Evolutionary conservation across 2,888 invertebrate genomes (phyloP).

Genomic region (Agriotes lineatus): DNA sequence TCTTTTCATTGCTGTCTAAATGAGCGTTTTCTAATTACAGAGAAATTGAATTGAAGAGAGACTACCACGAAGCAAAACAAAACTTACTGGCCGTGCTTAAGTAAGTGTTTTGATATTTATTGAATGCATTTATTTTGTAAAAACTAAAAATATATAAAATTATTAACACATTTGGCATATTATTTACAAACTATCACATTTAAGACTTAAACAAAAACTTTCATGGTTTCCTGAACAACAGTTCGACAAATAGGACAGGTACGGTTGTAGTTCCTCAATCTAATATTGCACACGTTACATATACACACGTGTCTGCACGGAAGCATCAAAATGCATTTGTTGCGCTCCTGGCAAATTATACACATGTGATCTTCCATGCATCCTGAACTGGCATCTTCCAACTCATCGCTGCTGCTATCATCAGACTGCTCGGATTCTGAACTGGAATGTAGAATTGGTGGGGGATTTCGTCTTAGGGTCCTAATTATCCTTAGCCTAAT

Average conservation of each 20-base stretch:
- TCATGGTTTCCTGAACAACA: constrained; percentile 70
- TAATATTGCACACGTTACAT: constrained; percentile 68
- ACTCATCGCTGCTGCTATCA: neutral
- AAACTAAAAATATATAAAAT: too few relatives aligned
- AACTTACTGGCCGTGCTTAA: neutral
- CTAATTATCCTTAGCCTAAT: neutral
- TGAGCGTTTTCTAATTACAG: too few relatives aligned
- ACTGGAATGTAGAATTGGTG: neutral
- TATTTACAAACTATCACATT: neutral
- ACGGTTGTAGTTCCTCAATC: constrained; percentile 68
- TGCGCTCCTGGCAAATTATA: constrained; percentile 70
- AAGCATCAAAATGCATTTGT: constrained; percentile 70
- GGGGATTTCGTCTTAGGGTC: neutral
- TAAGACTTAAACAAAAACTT: constrained; percentile 66
- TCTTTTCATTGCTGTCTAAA: too few relatives aligned
- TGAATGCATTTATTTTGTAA: neutral
- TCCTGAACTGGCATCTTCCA: neutral
- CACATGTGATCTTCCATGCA: constrained; percentile 64
- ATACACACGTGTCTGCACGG: constrained; percentile 72
- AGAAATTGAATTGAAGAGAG: neutral
- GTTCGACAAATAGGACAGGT: constrained; percentile 71
- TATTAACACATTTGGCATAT: too few relatives aligned
- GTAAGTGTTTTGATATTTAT: neutral
- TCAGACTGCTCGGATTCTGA: constrained; percentile 22
- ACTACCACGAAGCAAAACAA: neutral